These are phyloP conservation scores for Drosophila ambigua DNA, from an alignment of 1,140 invertebrate genomes.

Conservation along the genomic window DNA sequence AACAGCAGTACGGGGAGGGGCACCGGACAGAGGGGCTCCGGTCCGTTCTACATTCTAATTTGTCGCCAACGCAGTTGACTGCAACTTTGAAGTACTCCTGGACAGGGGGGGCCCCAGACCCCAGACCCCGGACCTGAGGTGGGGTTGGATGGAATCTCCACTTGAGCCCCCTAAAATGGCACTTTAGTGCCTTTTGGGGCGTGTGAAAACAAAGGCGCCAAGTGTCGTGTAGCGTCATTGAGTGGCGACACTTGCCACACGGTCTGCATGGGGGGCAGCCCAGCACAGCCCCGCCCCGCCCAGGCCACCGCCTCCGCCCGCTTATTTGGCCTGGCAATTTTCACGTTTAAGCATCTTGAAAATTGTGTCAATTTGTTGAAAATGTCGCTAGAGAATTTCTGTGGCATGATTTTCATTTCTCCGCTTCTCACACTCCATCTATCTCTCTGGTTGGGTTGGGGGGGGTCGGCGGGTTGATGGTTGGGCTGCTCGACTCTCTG, in stretches of 20 bases:
- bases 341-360: conserved; percentile 74
- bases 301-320: background rate
- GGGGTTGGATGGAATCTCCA: conserved; percentile 48
- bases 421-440: background rate
- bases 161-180: conserved; percentile 82
- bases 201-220: conserved; percentile 79
- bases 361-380: conserved; percentile 83
- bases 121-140: conserved; percentile 2
- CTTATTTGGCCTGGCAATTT: conserved; percentile 53
- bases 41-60: conserved; percentile 69
- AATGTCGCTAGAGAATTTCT: conserved; percentile 74
- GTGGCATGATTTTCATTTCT: conserved; percentile 68
- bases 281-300: no score
- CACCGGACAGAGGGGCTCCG: no score
- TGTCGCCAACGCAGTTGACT: conserved; percentile 63
- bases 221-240: conserved; percentile 74
- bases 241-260: conserved; percentile 58
- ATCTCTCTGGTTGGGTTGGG: no score
- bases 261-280: background rate
- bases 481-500: no score
- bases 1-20: background rate
- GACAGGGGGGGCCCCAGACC: conserved; percentile 17
- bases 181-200: conserved; percentile 83
- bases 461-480: no score
- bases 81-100: conserved; percentile 67